A percentile compares a stretch with the other conserved stretches of the same genome.
phyloP scores from a whole-genome alignment of 2,113 vertebrate genomes.

The Ceyx melanurus region DNA sequence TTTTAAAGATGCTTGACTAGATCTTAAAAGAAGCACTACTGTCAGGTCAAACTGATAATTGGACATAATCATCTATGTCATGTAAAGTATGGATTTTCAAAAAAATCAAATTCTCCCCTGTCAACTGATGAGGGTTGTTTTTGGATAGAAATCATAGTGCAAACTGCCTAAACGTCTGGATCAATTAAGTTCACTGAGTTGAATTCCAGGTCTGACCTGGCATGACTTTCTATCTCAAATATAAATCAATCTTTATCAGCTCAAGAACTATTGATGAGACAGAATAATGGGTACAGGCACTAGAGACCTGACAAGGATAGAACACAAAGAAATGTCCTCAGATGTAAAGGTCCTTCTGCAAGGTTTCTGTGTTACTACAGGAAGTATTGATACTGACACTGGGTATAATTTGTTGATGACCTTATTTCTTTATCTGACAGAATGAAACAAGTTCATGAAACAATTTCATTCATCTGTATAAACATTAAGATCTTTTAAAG shows the following conservation, averaged over 20 bases:
- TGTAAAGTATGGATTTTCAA: background rate
- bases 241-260: background rate
- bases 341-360: background rate
- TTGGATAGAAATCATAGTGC: background rate
- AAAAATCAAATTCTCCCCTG: background rate
- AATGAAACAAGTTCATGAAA: constrained; percentile 40
- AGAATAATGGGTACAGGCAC: background rate
- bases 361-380: background rate
- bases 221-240: background rate
- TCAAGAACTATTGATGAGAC: background rate
- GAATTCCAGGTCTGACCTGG: background rate
- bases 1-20: background rate
- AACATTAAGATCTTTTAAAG: constrained; percentile 16
- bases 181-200: background rate
- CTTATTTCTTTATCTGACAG: constrained; percentile 50
- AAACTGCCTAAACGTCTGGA: background rate
- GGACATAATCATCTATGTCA: background rate
- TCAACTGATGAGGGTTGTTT: background rate
- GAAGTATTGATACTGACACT: background rate
- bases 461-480: constrained; percentile 35
- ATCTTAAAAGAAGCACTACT: background rate
- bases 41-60: background rate
- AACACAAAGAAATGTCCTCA: background rate
- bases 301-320: background rate
- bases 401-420: constrained; percentile 31